Base-by-base conservation (phyloP, 1,140 invertebrate genomes). In the Procambarus virginalis region DNA sequence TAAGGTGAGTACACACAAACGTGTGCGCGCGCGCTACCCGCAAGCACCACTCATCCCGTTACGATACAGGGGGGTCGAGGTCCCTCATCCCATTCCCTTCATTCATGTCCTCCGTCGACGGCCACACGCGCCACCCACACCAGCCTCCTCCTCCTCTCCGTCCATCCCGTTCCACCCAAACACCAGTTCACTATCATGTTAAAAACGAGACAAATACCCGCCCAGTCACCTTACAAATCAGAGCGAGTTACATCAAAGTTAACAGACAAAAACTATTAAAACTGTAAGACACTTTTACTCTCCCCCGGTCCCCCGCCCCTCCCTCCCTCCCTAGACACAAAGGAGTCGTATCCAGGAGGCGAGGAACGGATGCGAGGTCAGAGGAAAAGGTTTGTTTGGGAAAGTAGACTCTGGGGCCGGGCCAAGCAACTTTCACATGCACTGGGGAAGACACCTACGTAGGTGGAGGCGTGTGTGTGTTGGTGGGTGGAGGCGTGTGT, bases 341-440 rank as follows among this genome's bases (percentile, higher is more conserved):
- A 58, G 78, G 22, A 55, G 14, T 55, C 78, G 49, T 55, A 80
- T 55, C 78, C 78, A 80, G 49, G 8, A 55, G 49, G 78, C 78
- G 46, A 55, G 78, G 78, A 80, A 80, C 78, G 49, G 78, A 80
- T 80, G 78, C 78, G 49, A 55, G 78, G 78, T 80, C 78, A 80
- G 78, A 80, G 78, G 78, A 46, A 55, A 80, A 80, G 78, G 78
- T 80, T 80, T 80, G 78, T 80, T 80, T 80, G 78, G 78, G 78
- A 80, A 80, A 80, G 78, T 80, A 80, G 78, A n/a, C 78, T 80
- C 78, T 12, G 22, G 78, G 78, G 78, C 78, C 78, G n/a, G 49
- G 49, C 78, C 49, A 55, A 34, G 78, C 78, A 80, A 80, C 78
- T 80, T 79, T 79, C 78, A 80, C 78, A 80, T 80, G 78, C 58